Conservation (phyloP, 2,888 invertebrate genomes). For the Temnothorax unifasciatus region DNA sequence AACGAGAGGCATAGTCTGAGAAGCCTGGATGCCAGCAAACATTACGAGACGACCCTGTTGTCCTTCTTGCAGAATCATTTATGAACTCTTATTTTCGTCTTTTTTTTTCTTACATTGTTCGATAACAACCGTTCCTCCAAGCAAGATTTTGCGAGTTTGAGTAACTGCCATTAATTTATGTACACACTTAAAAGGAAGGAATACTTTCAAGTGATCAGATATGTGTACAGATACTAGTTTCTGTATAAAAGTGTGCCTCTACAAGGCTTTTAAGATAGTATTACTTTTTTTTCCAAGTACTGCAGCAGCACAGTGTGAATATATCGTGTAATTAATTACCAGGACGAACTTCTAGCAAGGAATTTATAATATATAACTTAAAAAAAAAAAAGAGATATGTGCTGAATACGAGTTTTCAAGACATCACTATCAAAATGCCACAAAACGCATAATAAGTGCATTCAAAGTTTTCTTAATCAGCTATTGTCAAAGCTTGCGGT, state of each 20-base stretch:
- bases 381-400: not conserved
- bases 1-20: slow-evolving; percentile 98
- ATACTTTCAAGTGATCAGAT: slow-evolving; percentile 28
- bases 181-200: slow-evolving; percentile 73
- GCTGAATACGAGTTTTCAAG: not conserved
- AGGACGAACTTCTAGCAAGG: slow-evolving; percentile 17
- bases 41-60: slow-evolving; percentile 97
- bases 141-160: slow-evolving; percentile 66
- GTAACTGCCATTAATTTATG: slow-evolving; percentile 80
- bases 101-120: slow-evolving; percentile 53
- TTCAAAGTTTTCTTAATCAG: slow-evolving; percentile 53
- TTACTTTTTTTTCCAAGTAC: slow-evolving; percentile 71
- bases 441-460: slow-evolving; percentile 50
- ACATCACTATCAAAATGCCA: slow-evolving; percentile 49
- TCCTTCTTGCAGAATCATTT: slow-evolving; percentile 95
- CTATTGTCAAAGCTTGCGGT: slow-evolving; percentile 50
- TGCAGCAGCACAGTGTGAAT: not conserved
- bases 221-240: not conserved
- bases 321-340: slow-evolving; percentile 27
- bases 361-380: slow-evolving; percentile 17
- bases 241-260: slow-evolving; percentile 22
- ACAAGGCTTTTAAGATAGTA: slow-evolving; percentile 69
- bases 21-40: slow-evolving; percentile 97
- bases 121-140: slow-evolving; percentile 48
- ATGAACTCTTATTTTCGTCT: slow-evolving; percentile 82